Conservation (phyloP, 1,140 invertebrate genomes). For the Galendromus occidentalis region DNA sequence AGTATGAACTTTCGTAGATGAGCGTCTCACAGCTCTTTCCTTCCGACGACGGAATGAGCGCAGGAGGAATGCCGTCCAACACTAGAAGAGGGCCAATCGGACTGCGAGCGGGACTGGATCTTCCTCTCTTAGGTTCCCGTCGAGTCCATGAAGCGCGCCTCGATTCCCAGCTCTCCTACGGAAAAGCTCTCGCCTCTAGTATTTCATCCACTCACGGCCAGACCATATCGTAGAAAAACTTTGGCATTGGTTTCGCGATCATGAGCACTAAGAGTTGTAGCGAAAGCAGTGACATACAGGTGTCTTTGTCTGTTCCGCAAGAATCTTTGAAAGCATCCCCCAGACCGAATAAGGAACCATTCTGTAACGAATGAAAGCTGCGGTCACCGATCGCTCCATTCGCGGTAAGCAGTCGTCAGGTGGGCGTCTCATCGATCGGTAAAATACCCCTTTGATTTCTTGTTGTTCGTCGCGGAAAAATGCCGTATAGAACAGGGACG, state of each 20-base stretch:
- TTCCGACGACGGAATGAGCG: not conserved
- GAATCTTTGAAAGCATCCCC: constrained; percentile 26
- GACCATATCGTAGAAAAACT: constrained; percentile 27
- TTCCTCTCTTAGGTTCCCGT: no score
- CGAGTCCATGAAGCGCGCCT: no score
- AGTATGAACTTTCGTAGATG: not conserved
- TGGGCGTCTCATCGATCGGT: not conserved
- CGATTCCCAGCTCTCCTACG: no score
- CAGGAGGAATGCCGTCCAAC: not conserved
- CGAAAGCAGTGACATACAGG: constrained; percentile 30
- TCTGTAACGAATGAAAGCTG: constrained; percentile 11
- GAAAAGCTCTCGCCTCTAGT: no score
- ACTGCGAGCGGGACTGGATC: no score
- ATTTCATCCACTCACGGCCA: constrained; percentile 32
- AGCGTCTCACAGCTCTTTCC: not conserved
- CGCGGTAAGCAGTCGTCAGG: not conserved
- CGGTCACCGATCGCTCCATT: no score
- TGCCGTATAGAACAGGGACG: constrained; percentile 31
- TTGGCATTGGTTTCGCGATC: constrained; percentile 29
- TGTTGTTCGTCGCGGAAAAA: constrained; percentile 24
- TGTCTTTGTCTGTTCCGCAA: constrained; percentile 24
- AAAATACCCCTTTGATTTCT: constrained; percentile 20
- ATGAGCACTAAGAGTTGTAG: constrained; percentile 30
- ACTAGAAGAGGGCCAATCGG: no score
- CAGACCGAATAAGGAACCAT: constrained; percentile 24